phyloP scores from a whole-genome alignment of 2,888 invertebrate species.

The Bruchidius siliquastri region DNA sequence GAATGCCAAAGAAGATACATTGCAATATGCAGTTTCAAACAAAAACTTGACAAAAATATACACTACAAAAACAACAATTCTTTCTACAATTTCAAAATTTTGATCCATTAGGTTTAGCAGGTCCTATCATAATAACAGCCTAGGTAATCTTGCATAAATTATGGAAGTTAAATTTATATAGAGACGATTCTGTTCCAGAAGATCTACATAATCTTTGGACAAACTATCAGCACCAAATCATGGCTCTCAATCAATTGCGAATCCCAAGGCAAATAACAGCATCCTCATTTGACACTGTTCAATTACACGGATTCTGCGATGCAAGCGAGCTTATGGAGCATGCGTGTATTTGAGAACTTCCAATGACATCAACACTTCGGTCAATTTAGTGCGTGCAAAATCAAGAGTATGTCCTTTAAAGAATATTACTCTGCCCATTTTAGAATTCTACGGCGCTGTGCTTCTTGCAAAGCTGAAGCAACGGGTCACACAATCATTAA shows the following conservation, averaged over 20 bases:
- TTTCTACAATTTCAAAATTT: slow-evolving; percentile 9
- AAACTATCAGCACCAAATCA: slow-evolving; percentile 1
- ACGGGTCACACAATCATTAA: slow-evolving; percentile 4
- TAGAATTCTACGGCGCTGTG: slow-evolving; percentile 18
- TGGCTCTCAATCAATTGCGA: background rate
- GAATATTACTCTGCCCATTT: slow-evolving; percentile 13
- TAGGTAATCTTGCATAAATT: slow-evolving; percentile 9
- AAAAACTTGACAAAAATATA: too few species aligned
- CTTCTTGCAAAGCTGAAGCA: slow-evolving; percentile 11
- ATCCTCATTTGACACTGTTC: slow-evolving; percentile 2
- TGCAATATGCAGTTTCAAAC: background rate
- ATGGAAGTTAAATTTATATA: slow-evolving; percentile 4
- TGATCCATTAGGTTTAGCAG: slow-evolving; percentile 7
- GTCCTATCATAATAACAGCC: slow-evolving; percentile 3
- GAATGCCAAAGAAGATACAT: background rate
- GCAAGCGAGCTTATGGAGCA: slow-evolving; percentile 18
- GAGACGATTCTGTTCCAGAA: slow-evolving; percentile 10
- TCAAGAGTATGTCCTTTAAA: slow-evolving; percentile 16
- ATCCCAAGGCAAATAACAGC: slow-evolving; percentile 12
- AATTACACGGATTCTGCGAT: slow-evolving; percentile 23
- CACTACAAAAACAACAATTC: slow-evolving; percentile 7
- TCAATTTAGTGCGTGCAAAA: slow-evolving; percentile 16
- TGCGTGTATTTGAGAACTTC: slow-evolving; percentile 14
- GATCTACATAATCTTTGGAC: slow-evolving; percentile 1
- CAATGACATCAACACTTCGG: slow-evolving; percentile 2